Base-by-base conservation (phyloP, 53 echinoderm and acorn worm species). In the Patiria pectinifera region DNA sequence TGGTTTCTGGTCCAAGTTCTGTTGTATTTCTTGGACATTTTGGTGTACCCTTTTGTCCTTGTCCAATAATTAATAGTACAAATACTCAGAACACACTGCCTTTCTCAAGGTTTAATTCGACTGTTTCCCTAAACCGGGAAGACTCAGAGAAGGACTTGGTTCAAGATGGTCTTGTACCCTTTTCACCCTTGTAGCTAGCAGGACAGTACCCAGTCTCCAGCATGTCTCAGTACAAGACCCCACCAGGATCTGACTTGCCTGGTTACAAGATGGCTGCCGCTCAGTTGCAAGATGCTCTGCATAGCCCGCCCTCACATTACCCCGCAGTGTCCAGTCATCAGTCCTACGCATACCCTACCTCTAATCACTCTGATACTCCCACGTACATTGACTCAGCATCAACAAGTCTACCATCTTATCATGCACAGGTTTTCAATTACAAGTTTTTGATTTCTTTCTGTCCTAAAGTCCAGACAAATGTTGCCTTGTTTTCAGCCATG, bases 251-350 rank as follows among this genome's bases (percentile, higher is more conserved):
- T 6, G 90, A 90, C 46, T 71, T 90, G 43, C 81, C 90, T 11
- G 90, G 90, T 13, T 90, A 90, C 90, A 8, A 81, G 81, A 90
- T 2, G 69, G 90, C 90, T 2, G 90, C 90, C n/a, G 69, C 80
- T 19, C 62, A 90, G 90, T 90, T 90, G 80, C 90, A 90, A 81
- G 90, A 90, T 21, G 90, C 90, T 47, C 90, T 90, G 24, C 90
- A 90, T 24, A 90, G 80, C 47, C 90, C 90, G 59, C 63, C 69
- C 24, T 63, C 46, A 3, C n/a, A 71, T 72, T 47, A 71, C 59
- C 71, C 53, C 48, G 11, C 53, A 3, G 48, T 59, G 45, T 63
- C 49, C 3, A n/a, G 43, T 74, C 85, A 48, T 10, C 59, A 12
- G 60, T 14, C 77, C 53, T 58, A 72, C 21, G 62, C 45, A 46